Evolutionary conservation across 2,888 invertebrate genomes (phyloP), one percentile per base, ranked within the genome.

Genomic region (Deilephila porcellus): DNA sequence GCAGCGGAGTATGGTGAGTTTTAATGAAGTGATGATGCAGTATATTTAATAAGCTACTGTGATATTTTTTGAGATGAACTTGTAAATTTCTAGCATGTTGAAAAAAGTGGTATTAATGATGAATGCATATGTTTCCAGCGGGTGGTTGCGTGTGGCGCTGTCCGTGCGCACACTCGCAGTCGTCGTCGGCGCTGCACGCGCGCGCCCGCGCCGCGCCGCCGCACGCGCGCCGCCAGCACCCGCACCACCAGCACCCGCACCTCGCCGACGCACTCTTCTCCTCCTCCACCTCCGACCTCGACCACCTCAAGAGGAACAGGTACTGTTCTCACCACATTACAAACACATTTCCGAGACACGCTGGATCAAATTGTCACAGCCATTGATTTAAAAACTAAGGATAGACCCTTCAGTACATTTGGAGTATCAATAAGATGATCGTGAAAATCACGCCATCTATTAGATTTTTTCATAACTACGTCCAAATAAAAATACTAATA

Each of bases 281-380:
- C 19, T 84, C 90, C 74, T 92, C 92, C 80, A 92, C 93, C 0
- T 90, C 92, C 0, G 92, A 93, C 76, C 81, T 93, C 37, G 90
- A 91, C 84, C 86, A 86, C 60, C 86, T 92, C 56, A 88, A 89
- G 79, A 79, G 91, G 74, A 89, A 87, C 80, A 88, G 87, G 91
- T 88, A 29, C n/a, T 20, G 8, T 1, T 11, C 11, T 8, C 29
- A 53, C 4, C 45, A 62, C 32, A 0, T 25, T 1, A 25, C 25
- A 25, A 25, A 25, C 25, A 25, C 25, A 25, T 25, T 25, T 25
- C 25, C 25, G 1, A 25, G 25, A 25, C 25, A 25, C 25, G 25
- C 25, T 25, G 25, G 25, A 25, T 25, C 25, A 25, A 25, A 25
- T 25, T 25, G 25, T 25, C 25, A 25, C 1, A 25, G 25, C 25